Evolutionary conservation across 2,113 vertebrate genomes (phyloP).

Genomic region (Acanthochromis polyacanthus): DNA sequence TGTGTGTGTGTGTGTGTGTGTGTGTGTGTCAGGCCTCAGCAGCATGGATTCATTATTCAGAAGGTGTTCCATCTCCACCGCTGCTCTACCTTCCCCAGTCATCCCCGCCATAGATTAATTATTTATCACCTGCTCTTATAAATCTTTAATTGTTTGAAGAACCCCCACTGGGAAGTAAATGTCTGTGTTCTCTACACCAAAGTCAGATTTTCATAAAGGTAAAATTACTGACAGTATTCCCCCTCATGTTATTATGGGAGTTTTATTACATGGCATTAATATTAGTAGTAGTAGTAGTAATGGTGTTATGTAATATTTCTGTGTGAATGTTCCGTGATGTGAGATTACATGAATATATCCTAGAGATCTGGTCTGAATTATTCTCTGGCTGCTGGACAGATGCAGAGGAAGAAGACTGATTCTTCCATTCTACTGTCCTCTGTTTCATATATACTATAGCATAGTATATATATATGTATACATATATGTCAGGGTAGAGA

Average conservation of each 20-base stretch:
- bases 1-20: too few species aligned
- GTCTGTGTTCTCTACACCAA: constrained; percentile 41
- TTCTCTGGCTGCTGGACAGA: constrained; percentile 3
- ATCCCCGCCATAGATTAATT: constrained; percentile 76
- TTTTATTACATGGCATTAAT: too few species aligned
- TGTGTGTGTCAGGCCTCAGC: constrained; percentile 46
- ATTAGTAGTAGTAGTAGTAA: too few species aligned
- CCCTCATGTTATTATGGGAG: not conserved
- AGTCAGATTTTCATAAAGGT: constrained; percentile 31
- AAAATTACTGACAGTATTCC: constrained; percentile 1
- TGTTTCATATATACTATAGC: too few species aligned
- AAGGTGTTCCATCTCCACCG: constrained; percentile 56
- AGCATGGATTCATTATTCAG: constrained; percentile 71
- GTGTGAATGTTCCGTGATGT: too few species aligned
- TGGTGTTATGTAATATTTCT: too few species aligned
- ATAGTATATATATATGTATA: too few species aligned
- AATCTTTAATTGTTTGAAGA: constrained; percentile 73
- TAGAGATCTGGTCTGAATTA: too few species aligned
- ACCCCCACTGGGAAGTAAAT: constrained; percentile 57
- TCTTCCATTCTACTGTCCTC: not conserved
- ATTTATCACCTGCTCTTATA: constrained; percentile 64
- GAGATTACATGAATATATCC: too few species aligned
- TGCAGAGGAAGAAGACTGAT: constrained; percentile 23
- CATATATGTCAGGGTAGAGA: too few species aligned
- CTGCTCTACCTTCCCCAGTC: constrained; percentile 55